Evolutionary conservation across 2,113 vertebrate species (phyloP).

Genomic region (Callionymus lyra): DNA sequence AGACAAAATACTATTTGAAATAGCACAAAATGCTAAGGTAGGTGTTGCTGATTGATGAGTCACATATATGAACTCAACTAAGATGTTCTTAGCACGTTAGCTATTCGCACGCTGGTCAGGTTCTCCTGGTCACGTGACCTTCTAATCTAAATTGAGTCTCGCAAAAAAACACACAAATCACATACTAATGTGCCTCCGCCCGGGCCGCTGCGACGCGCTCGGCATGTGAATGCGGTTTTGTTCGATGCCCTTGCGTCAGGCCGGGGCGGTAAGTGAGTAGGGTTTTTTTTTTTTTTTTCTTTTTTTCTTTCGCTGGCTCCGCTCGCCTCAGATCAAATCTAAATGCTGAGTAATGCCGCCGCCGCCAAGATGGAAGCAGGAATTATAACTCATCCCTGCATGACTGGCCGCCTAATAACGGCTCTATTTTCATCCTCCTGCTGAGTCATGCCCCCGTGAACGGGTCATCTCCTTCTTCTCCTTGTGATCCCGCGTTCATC

Average conservation of each 20-base stretch:
- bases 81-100: too few species aligned
- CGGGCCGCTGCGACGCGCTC: not conserved
- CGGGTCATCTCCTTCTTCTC: slow-evolving; percentile 31
- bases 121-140: too few species aligned
- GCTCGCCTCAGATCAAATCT: slow-evolving; percentile 24
- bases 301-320: not conserved
- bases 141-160: too few species aligned
- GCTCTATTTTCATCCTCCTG: slow-evolving; percentile 57
- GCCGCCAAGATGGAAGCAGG: slow-evolving; percentile 29
- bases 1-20: too few species aligned
- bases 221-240: not conserved
- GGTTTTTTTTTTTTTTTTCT: not conserved
- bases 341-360: slow-evolving; percentile 43
- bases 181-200: too few species aligned
- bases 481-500: not conserved
- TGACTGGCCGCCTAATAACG: slow-evolving; percentile 47
- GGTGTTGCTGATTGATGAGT: too few species aligned
- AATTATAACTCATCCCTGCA: slow-evolving; percentile 45
- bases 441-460: slow-evolving; percentile 53
- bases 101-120: too few species aligned
- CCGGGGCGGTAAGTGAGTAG: not conserved
- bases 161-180: too few species aligned
- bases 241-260: not conserved
- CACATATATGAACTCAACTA: too few species aligned
- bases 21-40: too few species aligned